Conservation (phyloP, 2,113 vertebrate species). For the Engystomops pustulosus region DNA sequence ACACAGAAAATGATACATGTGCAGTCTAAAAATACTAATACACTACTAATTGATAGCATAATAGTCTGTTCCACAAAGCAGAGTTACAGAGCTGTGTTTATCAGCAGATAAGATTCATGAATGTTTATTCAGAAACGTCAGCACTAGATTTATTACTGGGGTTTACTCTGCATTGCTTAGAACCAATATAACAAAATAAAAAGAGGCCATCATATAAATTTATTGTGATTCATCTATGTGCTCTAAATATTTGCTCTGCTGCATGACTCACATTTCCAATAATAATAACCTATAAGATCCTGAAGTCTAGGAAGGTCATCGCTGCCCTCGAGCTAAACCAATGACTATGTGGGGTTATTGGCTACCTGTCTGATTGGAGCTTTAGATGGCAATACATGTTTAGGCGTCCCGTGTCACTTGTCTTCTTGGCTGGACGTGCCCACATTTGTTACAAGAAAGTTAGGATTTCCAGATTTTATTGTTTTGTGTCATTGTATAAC, state of each 20-base stretch:
- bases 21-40: not conserved
- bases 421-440: no score
- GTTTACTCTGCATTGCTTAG: not conserved
- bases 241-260: not conserved
- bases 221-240: not conserved
- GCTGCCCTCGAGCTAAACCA: no score
- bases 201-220: not conserved
- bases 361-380: not conserved
- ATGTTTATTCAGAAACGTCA: not conserved
- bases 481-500: no score
- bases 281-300: not conserved
- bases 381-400: no score
- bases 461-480: no score
- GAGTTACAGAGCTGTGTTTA: not conserved
- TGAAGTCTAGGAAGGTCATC: not conserved
- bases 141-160: not conserved
- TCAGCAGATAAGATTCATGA: not conserved
- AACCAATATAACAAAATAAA: conserved; percentile 4
- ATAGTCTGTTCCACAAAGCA: not conserved
- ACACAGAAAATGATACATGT: not conserved
- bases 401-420: no score
- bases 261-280: not conserved
- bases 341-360: no score
- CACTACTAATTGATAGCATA: not conserved
- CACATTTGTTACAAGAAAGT: no score